Conservation (phyloP, 2,888 invertebrate genomes). For the Nesidiocoris tenuis region DNA sequence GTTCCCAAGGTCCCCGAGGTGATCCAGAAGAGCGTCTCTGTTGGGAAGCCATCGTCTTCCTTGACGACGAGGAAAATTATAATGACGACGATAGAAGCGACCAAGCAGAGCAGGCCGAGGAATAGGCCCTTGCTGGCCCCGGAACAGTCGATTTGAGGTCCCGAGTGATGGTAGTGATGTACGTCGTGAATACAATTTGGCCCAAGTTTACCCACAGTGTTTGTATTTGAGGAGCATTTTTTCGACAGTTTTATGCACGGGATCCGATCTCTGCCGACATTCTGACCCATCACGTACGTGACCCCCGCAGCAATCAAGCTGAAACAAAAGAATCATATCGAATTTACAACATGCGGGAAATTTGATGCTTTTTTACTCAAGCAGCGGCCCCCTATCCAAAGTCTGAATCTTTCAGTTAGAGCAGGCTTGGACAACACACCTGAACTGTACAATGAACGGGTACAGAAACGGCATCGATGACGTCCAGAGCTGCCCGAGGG, state of each 20-base stretch:
- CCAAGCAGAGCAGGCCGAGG: conserved; percentile 59
- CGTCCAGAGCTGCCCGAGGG: conserved; percentile 60
- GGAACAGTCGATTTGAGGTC: conserved; percentile 56
- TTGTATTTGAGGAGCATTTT: conserved; percentile 51
- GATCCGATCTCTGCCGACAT: conserved; percentile 56
- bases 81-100: conserved; percentile 59
- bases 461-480: conserved; percentile 60
- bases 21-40: conserved; percentile 58
- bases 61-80: conserved; percentile 60
- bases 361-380: too few species aligned
- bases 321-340: conserved; percentile 49
- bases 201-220: conserved; percentile 45
- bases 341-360: too few species aligned
- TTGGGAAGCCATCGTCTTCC: conserved; percentile 57
- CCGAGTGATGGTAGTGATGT: conserved; percentile 35
- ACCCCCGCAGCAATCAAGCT: conserved; percentile 61
- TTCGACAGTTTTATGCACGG: conserved; percentile 49
- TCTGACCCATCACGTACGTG: conserved; percentile 60
- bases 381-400: too few species aligned
- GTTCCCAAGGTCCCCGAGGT: conserved; percentile 57
- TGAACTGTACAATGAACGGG: conserved; percentile 61
- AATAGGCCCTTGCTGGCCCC: conserved; percentile 60
- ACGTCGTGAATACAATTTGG: conserved; percentile 46
- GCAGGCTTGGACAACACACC: too few species aligned
- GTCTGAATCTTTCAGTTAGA: too few species aligned